Conservation (phyloP, 2,888 invertebrate genomes). For the Branchipolynoe longqiensis region DNA sequence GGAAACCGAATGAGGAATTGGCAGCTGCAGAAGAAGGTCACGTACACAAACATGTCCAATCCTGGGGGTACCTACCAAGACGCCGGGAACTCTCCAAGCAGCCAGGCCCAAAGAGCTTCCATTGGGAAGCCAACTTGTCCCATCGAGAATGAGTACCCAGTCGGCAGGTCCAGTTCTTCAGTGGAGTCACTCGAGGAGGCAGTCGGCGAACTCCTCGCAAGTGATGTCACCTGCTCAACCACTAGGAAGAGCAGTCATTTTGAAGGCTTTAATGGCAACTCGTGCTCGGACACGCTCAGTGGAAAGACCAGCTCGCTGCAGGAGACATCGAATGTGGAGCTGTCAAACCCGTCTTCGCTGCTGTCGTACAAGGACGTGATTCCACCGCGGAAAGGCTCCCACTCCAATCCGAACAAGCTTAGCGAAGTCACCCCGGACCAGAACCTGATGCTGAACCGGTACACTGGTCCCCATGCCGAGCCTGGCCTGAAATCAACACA, state of each 20-base stretch:
- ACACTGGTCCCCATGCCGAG: neutral
- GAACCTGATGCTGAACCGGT: neutral
- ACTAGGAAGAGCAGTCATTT: neutral
- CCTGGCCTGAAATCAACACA: neutral
- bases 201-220: neutral
- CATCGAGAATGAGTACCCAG: neutral
- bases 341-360: neutral
- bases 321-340: neutral
- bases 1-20: neutral
- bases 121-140: neutral
- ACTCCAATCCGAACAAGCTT: constrained; percentile 26
- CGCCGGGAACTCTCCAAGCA: neutral
- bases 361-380: constrained; percentile 9
- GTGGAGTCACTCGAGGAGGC: neutral
- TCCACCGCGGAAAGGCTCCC: constrained; percentile 32
- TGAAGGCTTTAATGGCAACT: neutral
- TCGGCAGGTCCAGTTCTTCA: neutral
- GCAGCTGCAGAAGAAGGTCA: constrained; percentile 25
- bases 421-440: neutral
- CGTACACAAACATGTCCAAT: neutral
- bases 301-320: neutral
- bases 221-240: neutral
- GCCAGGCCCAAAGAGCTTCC: neutral
- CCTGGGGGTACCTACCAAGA: neutral
- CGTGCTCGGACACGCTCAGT: neutral